These are phyloP conservation scores for Scaptomyza flava DNA, from an alignment of 2,888 invertebrate species.

Conservation along the genomic window DNA sequence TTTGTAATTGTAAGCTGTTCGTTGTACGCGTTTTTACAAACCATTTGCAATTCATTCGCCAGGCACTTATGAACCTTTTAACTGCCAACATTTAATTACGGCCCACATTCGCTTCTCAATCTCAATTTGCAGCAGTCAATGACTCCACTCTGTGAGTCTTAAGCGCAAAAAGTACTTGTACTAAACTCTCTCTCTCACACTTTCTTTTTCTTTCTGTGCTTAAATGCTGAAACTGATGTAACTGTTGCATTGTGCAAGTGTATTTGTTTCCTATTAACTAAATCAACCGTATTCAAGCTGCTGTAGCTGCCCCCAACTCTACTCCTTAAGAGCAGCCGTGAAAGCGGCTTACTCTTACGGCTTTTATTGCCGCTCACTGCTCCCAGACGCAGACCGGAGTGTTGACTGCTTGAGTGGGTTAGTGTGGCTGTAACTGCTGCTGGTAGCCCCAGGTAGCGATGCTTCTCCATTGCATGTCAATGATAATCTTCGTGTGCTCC, in stretches of 20 bases:
- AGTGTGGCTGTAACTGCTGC: slow-evolving; percentile 22
- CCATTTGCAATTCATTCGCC: slow-evolving; percentile 72
- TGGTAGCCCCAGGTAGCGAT: slow-evolving; percentile 40
- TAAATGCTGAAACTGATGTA: slow-evolving; percentile 13
- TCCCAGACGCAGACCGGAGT: slow-evolving; percentile 47
- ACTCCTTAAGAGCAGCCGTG: slow-evolving; percentile 16
- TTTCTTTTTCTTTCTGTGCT: not conserved
- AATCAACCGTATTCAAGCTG: slow-evolving; percentile 67
- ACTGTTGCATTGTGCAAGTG: slow-evolving; percentile 29
- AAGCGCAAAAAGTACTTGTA: slow-evolving; percentile 35
- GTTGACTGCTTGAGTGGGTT: slow-evolving; percentile 61
- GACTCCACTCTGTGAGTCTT: slow-evolving; percentile 40
- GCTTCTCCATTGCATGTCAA: slow-evolving; percentile 55
- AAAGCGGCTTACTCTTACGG: slow-evolving; percentile 61
- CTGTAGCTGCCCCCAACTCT: slow-evolving; percentile 22
- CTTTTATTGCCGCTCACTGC: slow-evolving; percentile 53
- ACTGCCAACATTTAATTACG: slow-evolving; percentile 72
- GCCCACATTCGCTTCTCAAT: slow-evolving; percentile 7
- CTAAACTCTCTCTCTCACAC: not conserved
- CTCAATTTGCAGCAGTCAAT: slow-evolving; percentile 44
- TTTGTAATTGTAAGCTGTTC: slow-evolving; percentile 36
- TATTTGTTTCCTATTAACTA: slow-evolving; percentile 71
- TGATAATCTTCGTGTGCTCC: slow-evolving; percentile 53
- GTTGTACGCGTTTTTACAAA: slow-evolving; percentile 55
- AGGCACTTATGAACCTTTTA: slow-evolving; percentile 68